Percentiles rank a stretch among this genome's conserved stretches.
These are phyloP conservation scores for Druon quercuslanigerum DNA, from an alignment of 1,140 invertebrate species.

Conservation along the genomic window DNA sequence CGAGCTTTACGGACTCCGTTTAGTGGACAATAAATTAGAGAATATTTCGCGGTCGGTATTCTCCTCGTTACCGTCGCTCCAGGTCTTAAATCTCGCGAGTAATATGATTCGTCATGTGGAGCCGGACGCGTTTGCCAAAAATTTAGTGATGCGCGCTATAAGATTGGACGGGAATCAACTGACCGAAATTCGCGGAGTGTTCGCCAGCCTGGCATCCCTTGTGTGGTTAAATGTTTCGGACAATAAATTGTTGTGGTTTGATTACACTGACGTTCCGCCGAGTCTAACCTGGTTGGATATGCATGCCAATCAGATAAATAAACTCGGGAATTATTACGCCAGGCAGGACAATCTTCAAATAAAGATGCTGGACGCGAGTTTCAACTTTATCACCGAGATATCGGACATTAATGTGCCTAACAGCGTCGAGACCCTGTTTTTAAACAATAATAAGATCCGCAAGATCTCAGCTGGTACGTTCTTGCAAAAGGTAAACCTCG, in stretches of 20 bases:
- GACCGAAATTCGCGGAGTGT: conserved; percentile 89
- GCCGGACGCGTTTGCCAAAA: conserved; percentile 87
- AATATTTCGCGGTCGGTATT: conserved; percentile 90
- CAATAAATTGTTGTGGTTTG: conserved; percentile 92
- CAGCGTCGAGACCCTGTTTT: conserved; percentile 83
- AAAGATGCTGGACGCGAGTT: conserved; percentile 85
- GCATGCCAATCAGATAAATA: conserved; percentile 90
- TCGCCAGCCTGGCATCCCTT: conserved; percentile 87
- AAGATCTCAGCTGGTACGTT: conserved; percentile 85
- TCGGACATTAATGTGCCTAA: conserved; percentile 82
- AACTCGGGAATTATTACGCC: conserved; percentile 85
- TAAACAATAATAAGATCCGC: conserved; percentile 86
- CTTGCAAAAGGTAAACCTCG: conserved; percentile 81
- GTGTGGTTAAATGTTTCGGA: conserved; percentile 94
- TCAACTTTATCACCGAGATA: conserved; percentile 83
- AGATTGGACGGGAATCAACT: conserved; percentile 90
- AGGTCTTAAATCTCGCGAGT: conserved; percentile 91
- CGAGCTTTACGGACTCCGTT: conserved; percentile 85
- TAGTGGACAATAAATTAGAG: conserved; percentile 92
- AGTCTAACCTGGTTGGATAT: conserved; percentile 92
- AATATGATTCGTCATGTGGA: conserved; percentile 89
- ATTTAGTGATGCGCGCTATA: conserved; percentile 88
- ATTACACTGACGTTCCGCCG: conserved; percentile 89
- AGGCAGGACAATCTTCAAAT: conserved; percentile 79
- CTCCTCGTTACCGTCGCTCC: conserved; percentile 86